Conservation (phyloP, 2,888 invertebrate species). For the Agonopterix alstromeriana region DNA sequence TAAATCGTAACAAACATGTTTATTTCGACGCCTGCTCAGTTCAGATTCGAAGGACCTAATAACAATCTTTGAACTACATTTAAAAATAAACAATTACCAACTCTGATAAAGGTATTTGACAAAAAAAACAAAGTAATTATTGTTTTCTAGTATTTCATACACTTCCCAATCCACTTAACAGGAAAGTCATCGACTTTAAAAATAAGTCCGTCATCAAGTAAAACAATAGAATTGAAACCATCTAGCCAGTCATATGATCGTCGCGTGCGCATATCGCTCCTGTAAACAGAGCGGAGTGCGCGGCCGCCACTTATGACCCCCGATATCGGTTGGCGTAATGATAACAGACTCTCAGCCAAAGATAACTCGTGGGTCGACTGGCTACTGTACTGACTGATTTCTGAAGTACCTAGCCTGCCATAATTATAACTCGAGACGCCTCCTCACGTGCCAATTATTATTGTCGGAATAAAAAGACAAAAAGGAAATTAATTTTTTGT, state of each 20-base stretch:
- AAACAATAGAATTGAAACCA: no score
- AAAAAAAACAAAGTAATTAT: no score
- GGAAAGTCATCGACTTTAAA: no score
- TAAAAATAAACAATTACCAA: no score
- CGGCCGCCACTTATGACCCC: conserved; percentile 53
- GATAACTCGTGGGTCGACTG: background rate
- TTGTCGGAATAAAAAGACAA: no score
- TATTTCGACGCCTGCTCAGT: conserved; percentile 1
- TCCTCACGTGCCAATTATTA: no score
- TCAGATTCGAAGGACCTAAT: background rate
- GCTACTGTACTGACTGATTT: background rate
- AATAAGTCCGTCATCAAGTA: no score
- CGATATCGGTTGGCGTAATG: conserved; percentile 35
- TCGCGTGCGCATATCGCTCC: conserved; percentile 51
- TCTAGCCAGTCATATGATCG: conserved; percentile 42
- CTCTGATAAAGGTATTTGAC: no score
- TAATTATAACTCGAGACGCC: no score
- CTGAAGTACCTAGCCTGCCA: background rate
- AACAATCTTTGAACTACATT: background rate
- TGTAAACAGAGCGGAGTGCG: conserved; percentile 49
- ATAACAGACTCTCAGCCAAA: conserved; percentile 25
- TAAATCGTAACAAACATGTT: conserved; percentile 19
- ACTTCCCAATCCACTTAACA: no score
- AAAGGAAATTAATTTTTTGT: no score
- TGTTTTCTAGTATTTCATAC: no score